Conservation (phyloP, 1,140 invertebrate genomes). For the Akabosia matsudoensis region DNA sequence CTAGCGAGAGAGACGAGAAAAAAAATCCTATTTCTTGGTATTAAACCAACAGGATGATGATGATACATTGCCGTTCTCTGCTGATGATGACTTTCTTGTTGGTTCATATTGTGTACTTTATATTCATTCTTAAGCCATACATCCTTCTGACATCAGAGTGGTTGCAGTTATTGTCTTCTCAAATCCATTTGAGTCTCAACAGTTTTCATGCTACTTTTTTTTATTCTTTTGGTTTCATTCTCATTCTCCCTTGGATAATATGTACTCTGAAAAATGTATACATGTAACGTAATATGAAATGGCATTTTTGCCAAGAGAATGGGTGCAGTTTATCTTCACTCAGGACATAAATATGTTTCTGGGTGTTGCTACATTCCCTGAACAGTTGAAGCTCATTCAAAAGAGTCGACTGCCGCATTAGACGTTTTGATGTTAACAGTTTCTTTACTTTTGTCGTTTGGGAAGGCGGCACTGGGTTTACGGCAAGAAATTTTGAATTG, state of each 20-base stretch:
- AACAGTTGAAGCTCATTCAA: not conserved
- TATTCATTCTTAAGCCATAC: no score
- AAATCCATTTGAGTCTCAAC: no score
- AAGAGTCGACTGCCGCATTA: not conserved
- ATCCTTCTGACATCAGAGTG: not conserved
- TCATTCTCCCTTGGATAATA: no score
- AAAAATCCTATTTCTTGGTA: not conserved
- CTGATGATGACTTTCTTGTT: slow-evolving; percentile 1
- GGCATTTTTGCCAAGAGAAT: slow-evolving; percentile 4
- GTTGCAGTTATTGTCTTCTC: no score
- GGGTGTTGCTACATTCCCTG: slow-evolving; percentile 9
- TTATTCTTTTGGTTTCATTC: no score
- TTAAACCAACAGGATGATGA: not conserved
- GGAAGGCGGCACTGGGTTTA: no score
- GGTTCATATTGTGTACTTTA: not conserved
- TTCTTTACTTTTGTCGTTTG: no score
- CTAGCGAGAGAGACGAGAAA: not conserved
- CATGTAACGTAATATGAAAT: not conserved
- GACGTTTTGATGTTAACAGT: not conserved
- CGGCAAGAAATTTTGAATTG: not conserved
- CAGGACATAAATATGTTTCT: not conserved
- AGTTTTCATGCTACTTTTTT: no score
- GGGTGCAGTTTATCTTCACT: slow-evolving; percentile 19
- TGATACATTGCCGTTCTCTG: not conserved
- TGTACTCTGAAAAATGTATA: no score